Percentiles rank a stretch among this genome's conserved stretches.
Conservation (phyloP, 2,888 invertebrate species). For the Cephonodes hylas region DNA sequence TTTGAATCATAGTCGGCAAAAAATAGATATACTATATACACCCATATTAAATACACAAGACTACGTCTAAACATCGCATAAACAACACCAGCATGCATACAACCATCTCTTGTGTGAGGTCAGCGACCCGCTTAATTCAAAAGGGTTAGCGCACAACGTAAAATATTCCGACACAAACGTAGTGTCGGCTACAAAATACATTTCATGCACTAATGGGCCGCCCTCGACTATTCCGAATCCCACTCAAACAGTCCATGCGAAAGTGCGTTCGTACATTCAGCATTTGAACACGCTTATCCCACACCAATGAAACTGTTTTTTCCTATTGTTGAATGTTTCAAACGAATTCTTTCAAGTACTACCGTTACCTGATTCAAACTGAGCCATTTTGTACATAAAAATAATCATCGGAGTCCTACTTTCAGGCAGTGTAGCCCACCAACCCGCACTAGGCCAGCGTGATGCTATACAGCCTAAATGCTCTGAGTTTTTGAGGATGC, state of each 20-base stretch:
- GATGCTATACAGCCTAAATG: no score
- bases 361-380: no score
- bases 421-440: no score
- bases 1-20: no score
- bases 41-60: not conserved
- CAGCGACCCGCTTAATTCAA: not conserved
- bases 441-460: no score
- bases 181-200: not conserved
- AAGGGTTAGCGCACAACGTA: not conserved
- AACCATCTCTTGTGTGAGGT: not conserved
- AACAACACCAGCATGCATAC: not conserved
- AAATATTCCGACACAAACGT: not conserved
- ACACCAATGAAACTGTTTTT: not conserved
- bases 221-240: not conserved
- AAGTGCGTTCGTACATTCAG: not conserved
- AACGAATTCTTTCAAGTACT: no score
- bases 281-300: not conserved
- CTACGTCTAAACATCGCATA: no score
- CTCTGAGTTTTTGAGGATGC: no score
- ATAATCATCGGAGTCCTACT: no score
- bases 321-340: not conserved
- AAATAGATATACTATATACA: no score
- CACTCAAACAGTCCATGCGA: not conserved
- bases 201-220: not conserved
- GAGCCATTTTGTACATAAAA: no score